These are phyloP conservation scores for Grapholita molesta DNA, from an alignment of 1,140 invertebrate species.

Conservation along the genomic window DNA sequence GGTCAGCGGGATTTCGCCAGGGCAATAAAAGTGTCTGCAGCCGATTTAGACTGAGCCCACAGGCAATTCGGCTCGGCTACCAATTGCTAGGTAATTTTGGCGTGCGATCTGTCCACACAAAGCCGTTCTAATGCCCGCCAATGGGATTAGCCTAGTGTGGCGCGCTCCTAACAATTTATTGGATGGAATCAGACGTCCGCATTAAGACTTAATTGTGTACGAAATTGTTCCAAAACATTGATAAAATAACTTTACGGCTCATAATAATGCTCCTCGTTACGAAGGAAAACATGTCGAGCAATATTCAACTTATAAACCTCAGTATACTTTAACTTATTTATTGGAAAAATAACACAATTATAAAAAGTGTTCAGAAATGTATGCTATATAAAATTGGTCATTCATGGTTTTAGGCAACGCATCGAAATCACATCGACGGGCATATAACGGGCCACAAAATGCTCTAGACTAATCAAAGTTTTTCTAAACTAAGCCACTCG, in stretches of 20 bases:
- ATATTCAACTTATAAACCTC: too few species aligned
- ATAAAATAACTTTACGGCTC: background rate
- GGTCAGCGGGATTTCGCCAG: conserved; percentile 72
- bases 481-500: conserved; percentile 62
- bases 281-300: too few species aligned
- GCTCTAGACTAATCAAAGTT: conserved; percentile 58
- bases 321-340: too few species aligned
- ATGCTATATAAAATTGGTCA: too few species aligned
- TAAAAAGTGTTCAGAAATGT: too few species aligned
- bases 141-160: conserved; percentile 73
- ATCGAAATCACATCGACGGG: background rate
- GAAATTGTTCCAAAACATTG: background rate
- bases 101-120: conserved; percentile 72
- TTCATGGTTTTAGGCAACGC: background rate
- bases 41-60: conserved; percentile 72
- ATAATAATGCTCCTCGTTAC: too few species aligned
- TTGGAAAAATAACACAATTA: too few species aligned
- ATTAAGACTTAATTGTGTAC: conserved; percentile 44
- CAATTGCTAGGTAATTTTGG: conserved; percentile 76
- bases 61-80: conserved; percentile 71
- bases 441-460: conserved; percentile 17
- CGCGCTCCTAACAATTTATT: conserved; percentile 68
- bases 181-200: conserved; percentile 58
- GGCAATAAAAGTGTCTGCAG: conserved; percentile 79
- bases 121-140: conserved; percentile 72